Conservation (phyloP, 2,888 invertebrate species). For the Macaria liturata region DNA sequence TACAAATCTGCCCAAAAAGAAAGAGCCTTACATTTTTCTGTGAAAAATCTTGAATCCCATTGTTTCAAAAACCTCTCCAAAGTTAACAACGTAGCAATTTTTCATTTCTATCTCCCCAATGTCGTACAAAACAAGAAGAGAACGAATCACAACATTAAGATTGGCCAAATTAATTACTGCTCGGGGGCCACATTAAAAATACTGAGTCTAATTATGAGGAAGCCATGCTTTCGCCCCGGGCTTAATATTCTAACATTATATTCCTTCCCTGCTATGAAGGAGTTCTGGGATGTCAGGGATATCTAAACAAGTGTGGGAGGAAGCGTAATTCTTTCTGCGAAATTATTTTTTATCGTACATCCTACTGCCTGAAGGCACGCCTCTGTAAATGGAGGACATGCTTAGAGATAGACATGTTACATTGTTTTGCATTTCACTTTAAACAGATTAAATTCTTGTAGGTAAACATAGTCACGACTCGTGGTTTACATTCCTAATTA, state of each 20-base stretch:
- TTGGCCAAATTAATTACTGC: slow-evolving; percentile 38
- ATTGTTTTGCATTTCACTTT: not conserved
- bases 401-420: slow-evolving; percentile 1
- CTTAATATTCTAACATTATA: slow-evolving; percentile 42
- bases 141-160: slow-evolving; percentile 35
- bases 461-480: too few species aligned
- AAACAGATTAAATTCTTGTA: not conserved
- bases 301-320: slow-evolving; percentile 21
- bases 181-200: slow-evolving; percentile 39
- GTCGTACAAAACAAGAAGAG: slow-evolving; percentile 36
- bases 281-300: slow-evolving; percentile 19
- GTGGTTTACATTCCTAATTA: too few species aligned
- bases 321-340: slow-evolving; percentile 7
- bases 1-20: not conserved
- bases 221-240: slow-evolving; percentile 38
- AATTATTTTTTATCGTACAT: slow-evolving; percentile 18
- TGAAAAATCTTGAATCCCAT: slow-evolving; percentile 4
- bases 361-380: slow-evolving; percentile 6
- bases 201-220: slow-evolving; percentile 49
- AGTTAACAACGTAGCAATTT: slow-evolving; percentile 20
- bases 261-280: slow-evolving; percentile 30
- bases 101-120: slow-evolving; percentile 31
- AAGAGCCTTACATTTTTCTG: not conserved
- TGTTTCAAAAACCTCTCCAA: slow-evolving; percentile 7
- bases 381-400: not conserved